A percentile compares a stretch with the other conserved stretches of the same genome.
Conservation (phyloP, 2,113 vertebrate species). For the Chionis minor region DNA sequence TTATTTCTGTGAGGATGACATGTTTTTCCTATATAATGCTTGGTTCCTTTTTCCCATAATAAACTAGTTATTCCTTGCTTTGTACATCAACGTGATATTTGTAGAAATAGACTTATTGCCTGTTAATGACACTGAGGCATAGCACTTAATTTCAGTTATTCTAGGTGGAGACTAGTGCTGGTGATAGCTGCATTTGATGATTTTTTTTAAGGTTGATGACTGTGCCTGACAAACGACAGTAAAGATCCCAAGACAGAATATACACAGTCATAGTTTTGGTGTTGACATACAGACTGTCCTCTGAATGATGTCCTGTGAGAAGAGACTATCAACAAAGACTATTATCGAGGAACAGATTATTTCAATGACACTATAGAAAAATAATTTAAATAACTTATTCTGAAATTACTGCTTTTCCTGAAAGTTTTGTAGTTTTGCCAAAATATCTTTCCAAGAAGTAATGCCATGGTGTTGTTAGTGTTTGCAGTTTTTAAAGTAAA, state of each 20-base stretch:
- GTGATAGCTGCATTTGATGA: background rate
- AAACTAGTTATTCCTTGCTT: background rate
- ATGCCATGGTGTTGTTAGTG: background rate
- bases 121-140: background rate
- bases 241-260: background rate
- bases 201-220: background rate
- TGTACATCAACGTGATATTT: background rate
- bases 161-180: background rate
- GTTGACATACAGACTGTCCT: background rate
- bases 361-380: background rate
- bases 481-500: background rate
- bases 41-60: background rate
- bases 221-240: background rate
- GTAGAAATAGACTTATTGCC: background rate
- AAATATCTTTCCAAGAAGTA: background rate
- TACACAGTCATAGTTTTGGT: background rate
- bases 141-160: background rate
- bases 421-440: background rate
- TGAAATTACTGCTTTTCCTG: background rate
- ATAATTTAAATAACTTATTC: background rate
- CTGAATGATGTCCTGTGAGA: background rate
- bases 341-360: background rate
- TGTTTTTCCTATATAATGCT: background rate
- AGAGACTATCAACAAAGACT: background rate
- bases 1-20: background rate